Base-by-base conservation (phyloP, 2,888 invertebrate species). In the Caenorhabditis sp. region DNA sequence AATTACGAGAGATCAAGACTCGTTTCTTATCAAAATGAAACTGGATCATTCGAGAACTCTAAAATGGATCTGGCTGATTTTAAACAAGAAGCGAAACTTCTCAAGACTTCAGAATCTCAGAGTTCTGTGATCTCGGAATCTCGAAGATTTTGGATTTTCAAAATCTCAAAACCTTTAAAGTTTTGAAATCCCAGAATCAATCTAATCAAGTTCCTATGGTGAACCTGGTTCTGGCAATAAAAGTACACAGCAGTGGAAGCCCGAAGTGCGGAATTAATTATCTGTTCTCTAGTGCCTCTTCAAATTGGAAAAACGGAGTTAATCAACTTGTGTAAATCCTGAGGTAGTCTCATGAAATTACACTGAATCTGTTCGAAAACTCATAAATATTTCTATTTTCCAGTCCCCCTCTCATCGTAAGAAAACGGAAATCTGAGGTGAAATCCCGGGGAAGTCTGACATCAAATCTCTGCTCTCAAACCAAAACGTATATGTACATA, bases 221-320 rank as follows among this genome's bases (percentile, higher is more conserved):
- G n/a, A n/a, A n/a, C n/a, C n/a, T n/a, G n/a, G n/a, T n/a, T n/a
- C n/a, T n/a, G n/a, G n/a, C n/a, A n/a, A n/a, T 16, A 51, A 24
- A 28, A 28, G n/a, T n/a, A 56, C n/a, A n/a, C n/a, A n/a, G n/a
- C n/a, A n/a, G n/a, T n/a, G n/a, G n/a, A n/a, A n/a, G n/a, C n/a
- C n/a, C n/a, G n/a, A n/a, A n/a, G n/a, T n/a, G n/a, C n/a, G n/a
- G n/a, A n/a, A n/a, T n/a, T n/a, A n/a, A n/a, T n/a, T n/a, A n/a
- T n/a, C n/a, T n/a, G n/a, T n/a, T n/a, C n/a, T n/a, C n/a, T n/a
- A 68, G 68, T 68, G 47, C 31, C 49, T 66, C 49, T 49, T 49
- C 44, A 38, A 12, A 38, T 5, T 2, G 12, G 47, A n/a, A 26
- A 28, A 64, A 63, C 3, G 10, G 63, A 63, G 63, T 41, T 63